Evolutionary conservation across 2,113 vertebrate species (phyloP), one percentile per base, ranked within the genome.

Genomic region (Dromaius novaehollandiae): DNA sequence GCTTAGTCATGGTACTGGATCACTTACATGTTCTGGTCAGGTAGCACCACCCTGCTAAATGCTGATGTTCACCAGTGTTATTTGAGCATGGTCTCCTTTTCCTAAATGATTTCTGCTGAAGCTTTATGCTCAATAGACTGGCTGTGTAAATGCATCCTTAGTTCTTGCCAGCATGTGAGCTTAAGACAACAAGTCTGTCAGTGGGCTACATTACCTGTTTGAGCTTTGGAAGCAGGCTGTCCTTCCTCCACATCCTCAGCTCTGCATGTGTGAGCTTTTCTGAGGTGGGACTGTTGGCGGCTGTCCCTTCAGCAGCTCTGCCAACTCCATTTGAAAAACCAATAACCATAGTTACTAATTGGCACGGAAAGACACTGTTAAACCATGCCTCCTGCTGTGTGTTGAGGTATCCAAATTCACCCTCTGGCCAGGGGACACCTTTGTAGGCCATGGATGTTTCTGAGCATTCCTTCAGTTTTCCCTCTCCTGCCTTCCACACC

Each of bases 311-410:
- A 82, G 60, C 38, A 78, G 32, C 73, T 93, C 77, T 89, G 69
- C 82, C 88, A 95, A 56, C 24, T 91, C 42, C 7, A 46, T 84
- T 71, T 40, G 58, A 75, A 66, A 88, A 94, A 7, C 28, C 66
- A 46, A 25, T 34, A 71, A 36, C 38, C 60, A 79, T 80, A 68
- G 60, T 92, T 84, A 76, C 48, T 82, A 74, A 66, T 38, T 89
- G 82, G 40, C 6, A 0, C 2, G 13, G 74, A 86, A 90, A 66
- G 25, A 25, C 0, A 0, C 44, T 17, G 0, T 91, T 93, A 74
- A 92, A 70, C 68, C 2, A 1, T 56, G 21, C 69, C 17, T 83
- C 53, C 40, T 78, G 71, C 46, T 80, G 46, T 26, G 58, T 81
- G 75, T 32, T 48, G 8, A 7, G 79, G n/a, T 86, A 86, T 85